phyloP scores from a whole-genome alignment of 2,888 invertebrate genomes.

The Diachrysia chrysitis region DNA sequence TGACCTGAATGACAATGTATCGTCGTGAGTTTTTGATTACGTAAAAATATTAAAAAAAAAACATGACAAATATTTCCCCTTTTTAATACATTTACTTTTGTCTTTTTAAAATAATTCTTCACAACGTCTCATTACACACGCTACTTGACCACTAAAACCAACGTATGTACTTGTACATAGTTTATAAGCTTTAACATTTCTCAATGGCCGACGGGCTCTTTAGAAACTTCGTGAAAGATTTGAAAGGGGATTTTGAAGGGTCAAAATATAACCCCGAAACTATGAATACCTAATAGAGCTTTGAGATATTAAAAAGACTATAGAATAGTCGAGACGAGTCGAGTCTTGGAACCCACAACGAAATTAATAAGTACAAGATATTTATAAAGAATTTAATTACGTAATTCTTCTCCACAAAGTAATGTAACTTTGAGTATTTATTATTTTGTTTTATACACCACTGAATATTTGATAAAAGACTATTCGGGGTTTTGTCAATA shows the following conservation, averaged over 20 bases:
- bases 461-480: too few species aligned
- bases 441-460: too few species aligned
- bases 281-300: not conserved
- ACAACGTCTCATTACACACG: not conserved
- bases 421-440: too few species aligned
- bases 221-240: conserved; percentile 17
- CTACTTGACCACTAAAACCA: not conserved
- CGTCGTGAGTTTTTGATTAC: too few species aligned
- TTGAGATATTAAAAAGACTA: not conserved
- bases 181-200: conserved; percentile 20
- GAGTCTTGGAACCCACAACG: not conserved
- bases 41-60: too few species aligned
- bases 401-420: too few species aligned
- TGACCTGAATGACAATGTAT: too few species aligned
- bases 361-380: too few species aligned
- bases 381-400: too few species aligned
- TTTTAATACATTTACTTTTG: not conserved
- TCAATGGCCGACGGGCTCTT: conserved; percentile 13
- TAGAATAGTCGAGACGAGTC: too few species aligned
- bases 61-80: not conserved
- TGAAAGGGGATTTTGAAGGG: conserved; percentile 7
- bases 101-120: not conserved
- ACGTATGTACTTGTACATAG: not conserved
- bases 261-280: conserved; percentile 6
- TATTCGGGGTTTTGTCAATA: too few species aligned